phyloP scores from a whole-genome alignment of 2,888 invertebrate genomes.

The Hirudinaria manillensis region DNA sequence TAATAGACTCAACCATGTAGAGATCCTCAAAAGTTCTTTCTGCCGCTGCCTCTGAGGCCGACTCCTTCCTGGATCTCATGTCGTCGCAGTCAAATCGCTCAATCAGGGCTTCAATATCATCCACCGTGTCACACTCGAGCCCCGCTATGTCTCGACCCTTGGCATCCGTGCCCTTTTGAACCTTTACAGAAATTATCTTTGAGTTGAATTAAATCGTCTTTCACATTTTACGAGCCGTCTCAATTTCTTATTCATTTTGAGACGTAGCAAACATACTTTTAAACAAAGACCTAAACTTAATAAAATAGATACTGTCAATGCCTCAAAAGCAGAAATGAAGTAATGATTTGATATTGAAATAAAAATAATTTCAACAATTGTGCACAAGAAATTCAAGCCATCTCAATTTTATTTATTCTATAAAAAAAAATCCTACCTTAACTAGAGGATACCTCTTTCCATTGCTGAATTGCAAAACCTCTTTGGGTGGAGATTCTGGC shows the following conservation, averaged over 20 bases:
- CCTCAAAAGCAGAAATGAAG: no score
- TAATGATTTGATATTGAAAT: no score
- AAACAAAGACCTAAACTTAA: no score
- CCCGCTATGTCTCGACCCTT: slow-evolving; percentile 44
- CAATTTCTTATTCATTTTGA: no score
- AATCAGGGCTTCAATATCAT: slow-evolving; percentile 51
- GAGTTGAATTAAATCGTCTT: no score
- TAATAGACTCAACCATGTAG: slow-evolving; percentile 35
- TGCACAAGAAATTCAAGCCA: no score
- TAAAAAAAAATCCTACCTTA: slow-evolving; percentile 33
- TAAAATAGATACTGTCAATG: no score
- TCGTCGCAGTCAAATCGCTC: slow-evolving; percentile 48
- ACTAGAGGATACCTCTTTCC: slow-evolving; percentile 41
- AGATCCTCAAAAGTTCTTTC: slow-evolving; percentile 80
- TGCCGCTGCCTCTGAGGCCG: slow-evolving; percentile 47
- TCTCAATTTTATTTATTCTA: no score
- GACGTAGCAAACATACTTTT: no score
- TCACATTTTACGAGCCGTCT: no score
- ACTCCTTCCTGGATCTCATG: slow-evolving; percentile 39
- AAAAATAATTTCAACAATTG: no score
- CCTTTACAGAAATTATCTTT: slow-evolving; percentile 17
- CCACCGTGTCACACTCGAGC: slow-evolving; percentile 48
- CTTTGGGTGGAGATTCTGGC: slow-evolving; percentile 43
- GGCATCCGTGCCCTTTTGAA: slow-evolving; percentile 39
- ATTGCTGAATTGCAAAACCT: slow-evolving; percentile 40